Evolutionary conservation across 1,140 invertebrate genomes (phyloP), one percentile per base, ranked within the genome.

Genomic region (Armadillidium nasatum): DNA sequence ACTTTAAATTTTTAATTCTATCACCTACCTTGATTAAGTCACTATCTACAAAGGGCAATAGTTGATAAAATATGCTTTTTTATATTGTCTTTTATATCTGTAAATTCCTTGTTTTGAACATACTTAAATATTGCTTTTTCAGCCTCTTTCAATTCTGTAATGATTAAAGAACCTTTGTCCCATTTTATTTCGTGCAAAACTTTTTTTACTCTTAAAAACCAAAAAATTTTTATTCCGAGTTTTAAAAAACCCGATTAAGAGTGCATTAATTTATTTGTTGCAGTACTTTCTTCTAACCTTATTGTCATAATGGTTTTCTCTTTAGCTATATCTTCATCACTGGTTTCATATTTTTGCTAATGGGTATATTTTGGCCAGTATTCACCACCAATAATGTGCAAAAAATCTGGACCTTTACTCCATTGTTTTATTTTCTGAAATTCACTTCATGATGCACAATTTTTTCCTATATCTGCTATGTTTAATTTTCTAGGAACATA

Each of bases 11-110:
- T 70, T 19, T 81, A 76, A 7, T 68, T 4, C 44, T 83, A 71
- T 70, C 81, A 73, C 74, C 82, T 81, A 70, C 81, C n/a, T n/a
- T 80, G 10, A 82, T 82, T 23, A 80, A 46, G 1, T 6, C 72
- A 78, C 81, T 22, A 72, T 83, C 43, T 33, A n/a, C n/a, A n/a
- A 33, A 10, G 19, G n/a, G n/a, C n/a, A 45, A 71, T 10, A 45
- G 6, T 7, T 46, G 76, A 71, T 43, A 13, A 33, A 22, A 75
- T 45, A 21, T 73, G 21, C 33, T 50, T 33, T 9, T 54, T 10
- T 33, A n/a, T 13, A 4, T 21, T 21, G 0, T n/a, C 71, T 43
- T 22, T 73, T 11, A 19, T n/a, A 44, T 23, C 7, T 0, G 15
- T 4, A 10, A 46, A 73, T 7, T n/a, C 50, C n/a, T 3, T 13